These are phyloP conservation scores for Microplitis demolitor DNA, from an alignment of 1,140 invertebrate species.

Conservation along the genomic window DNA sequence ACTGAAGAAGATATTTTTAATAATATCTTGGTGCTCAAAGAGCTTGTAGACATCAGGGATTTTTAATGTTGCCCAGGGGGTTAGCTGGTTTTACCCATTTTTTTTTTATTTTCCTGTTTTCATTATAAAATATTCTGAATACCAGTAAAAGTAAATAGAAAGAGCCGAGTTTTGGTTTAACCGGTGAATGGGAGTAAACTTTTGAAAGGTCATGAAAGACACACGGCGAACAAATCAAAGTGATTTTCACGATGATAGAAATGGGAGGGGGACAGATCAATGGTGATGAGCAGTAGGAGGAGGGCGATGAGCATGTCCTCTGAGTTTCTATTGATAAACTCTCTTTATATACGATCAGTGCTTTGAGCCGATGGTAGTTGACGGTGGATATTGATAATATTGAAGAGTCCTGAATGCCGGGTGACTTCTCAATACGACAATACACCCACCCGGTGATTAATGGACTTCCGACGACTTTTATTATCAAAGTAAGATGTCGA, in stretches of 20 bases:
- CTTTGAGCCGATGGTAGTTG: conserved; percentile 39
- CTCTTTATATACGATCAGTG: conserved; percentile 29
- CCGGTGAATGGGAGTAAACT: conserved; percentile 7
- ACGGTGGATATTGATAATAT: conserved; percentile 49
- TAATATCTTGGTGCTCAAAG: too few species aligned
- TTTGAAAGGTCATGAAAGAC: conserved; percentile 25
- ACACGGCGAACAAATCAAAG: not conserved
- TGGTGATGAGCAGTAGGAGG: not conserved
- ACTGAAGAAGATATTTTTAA: too few species aligned
- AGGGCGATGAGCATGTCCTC: conserved; percentile 27
- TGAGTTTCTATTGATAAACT: conserved; percentile 45
- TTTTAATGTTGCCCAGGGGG: too few species aligned
- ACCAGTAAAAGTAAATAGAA: not conserved
- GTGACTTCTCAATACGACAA: conserved; percentile 45
- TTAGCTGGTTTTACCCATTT: too few species aligned
- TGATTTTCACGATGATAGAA: conserved; percentile 12
- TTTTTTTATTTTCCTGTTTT: too few species aligned
- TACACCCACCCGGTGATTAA: conserved; percentile 45
- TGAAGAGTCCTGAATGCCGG: conserved; percentile 40
- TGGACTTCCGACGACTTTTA: conserved; percentile 48
- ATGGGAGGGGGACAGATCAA: not conserved
- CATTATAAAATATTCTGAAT: too few species aligned
- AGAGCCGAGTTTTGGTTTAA: not conserved
- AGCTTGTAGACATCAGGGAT: too few species aligned
- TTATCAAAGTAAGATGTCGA: conserved; percentile 42